Conservation (phyloP, 2,797 vertebrate genomes). For the Macropodus opercularis region DNA sequence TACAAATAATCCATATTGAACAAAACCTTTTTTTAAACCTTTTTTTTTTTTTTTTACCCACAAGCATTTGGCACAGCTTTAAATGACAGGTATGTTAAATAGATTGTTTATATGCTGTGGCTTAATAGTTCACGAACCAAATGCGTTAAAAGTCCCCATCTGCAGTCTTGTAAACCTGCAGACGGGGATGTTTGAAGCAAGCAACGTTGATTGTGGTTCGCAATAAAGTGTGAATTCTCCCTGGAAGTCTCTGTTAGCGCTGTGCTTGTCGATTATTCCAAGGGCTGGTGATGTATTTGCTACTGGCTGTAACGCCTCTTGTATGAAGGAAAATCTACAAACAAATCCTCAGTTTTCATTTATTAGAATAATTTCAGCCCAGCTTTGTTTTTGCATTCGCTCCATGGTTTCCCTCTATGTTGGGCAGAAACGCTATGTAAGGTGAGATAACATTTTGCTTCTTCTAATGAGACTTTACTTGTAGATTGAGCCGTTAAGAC, state of each 20-base stretch:
- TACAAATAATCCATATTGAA: conserved; percentile 16
- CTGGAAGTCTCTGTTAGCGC: conserved; percentile 1
- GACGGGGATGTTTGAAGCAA: conserved; percentile 14
- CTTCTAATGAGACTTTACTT: conserved; percentile 22
- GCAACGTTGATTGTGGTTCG: conserved; percentile 6
- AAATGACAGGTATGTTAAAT: conserved; percentile 7
- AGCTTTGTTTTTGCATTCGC: conserved; percentile 28
- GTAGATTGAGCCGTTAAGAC: conserved; percentile 43
- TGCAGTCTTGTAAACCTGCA: conserved; percentile 13
- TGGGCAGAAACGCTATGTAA: conserved; percentile 2
- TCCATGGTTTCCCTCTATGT: conserved; percentile 9
- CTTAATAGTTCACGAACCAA: conserved; percentile 2
- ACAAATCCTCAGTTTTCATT: conserved; percentile 12
- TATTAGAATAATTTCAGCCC: conserved; percentile 28
- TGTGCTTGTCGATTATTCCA: conserved; percentile 19
- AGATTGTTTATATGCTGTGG: not conserved
- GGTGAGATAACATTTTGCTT: conserved; percentile 30
- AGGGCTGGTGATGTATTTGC: conserved; percentile 23
- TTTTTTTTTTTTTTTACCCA: not conserved
- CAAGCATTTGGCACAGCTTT: conserved; percentile 22
- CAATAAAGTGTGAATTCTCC: conserved; percentile 8
- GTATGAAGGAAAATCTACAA: conserved; percentile 61
- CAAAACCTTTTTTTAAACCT: not conserved
- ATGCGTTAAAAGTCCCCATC: conserved; percentile 2
- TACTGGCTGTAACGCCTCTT: conserved; percentile 33